These are phyloP conservation scores for Dendrolimus punctatus DNA, from an alignment of 1,140 invertebrate species.

Conservation along the genomic window DNA sequence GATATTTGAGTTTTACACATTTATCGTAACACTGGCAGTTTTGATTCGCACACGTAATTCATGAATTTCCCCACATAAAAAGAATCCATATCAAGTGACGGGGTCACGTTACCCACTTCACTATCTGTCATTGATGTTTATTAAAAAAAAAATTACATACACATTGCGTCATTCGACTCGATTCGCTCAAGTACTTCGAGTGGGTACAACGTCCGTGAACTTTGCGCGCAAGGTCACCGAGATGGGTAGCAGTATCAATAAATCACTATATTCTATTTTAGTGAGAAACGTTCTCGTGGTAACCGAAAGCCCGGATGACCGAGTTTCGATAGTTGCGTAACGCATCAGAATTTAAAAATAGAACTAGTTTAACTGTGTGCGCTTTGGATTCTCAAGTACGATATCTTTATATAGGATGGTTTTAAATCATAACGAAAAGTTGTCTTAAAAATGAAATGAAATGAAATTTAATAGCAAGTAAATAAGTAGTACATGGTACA, in stretches of 20 bases:
- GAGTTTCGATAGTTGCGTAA: conserved; percentile 52
- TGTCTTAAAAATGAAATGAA: too few relatives aligned
- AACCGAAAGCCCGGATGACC: conserved; percentile 42
- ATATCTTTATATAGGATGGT: too few relatives aligned
- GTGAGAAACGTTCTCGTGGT: conserved; percentile 30
- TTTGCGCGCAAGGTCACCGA: conserved; percentile 61
- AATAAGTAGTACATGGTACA: too few relatives aligned
- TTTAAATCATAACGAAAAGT: too few relatives aligned
- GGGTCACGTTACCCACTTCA: too few relatives aligned
- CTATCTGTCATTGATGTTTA: not conserved
- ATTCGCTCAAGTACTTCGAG: conserved; percentile 12
- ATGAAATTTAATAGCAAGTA: too few relatives aligned
- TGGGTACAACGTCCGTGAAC: conserved; percentile 59
- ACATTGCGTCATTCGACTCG: conserved; percentile 23
- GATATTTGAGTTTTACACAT: too few relatives aligned
- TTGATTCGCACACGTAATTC: too few relatives aligned
- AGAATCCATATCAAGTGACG: too few relatives aligned
- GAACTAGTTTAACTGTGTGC: conserved; percentile 3
- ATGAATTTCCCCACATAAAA: too few relatives aligned
- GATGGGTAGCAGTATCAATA: conserved; percentile 40
- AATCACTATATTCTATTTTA: conserved; percentile 47
- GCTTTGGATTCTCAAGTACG: too few relatives aligned
- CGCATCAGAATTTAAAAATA: conserved; percentile 31
- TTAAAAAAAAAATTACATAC: conserved; percentile 4
- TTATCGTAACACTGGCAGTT: too few relatives aligned